Base-by-base conservation (phyloP, 2,888 invertebrate species). In the Metopia argyrocephala region DNA sequence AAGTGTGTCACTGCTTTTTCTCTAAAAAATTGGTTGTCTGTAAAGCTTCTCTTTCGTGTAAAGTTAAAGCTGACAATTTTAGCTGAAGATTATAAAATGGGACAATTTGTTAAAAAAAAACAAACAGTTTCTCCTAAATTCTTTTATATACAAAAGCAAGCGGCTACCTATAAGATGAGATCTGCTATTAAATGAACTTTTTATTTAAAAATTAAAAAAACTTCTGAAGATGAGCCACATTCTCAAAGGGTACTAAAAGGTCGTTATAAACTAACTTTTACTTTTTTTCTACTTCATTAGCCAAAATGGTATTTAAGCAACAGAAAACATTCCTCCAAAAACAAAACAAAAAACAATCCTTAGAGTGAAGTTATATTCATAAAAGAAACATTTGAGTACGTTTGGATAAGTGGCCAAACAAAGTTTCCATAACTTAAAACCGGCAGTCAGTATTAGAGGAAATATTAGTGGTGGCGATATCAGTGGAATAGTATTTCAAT, bases 401-500 rank as follows among this genome's bases (percentile, higher is more conserved):
- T 50, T 61, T 61, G 23, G 50, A 20, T 52, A 62, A 50, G 31
- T 20, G 27, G 45, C 7, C 38, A 46, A 61, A 48, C 31, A 27
- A 71, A 25, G 62, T 62, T 71, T 52, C 27, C 38, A 59, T 59
- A 65, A 50, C 23, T 59, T 20, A 50, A 48, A 18, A 38, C 50
- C 56, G 50, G 27, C 25, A 52, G 61, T 25, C 21, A 38, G 15
- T 12, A 12, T 12, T 3, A 5, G 21, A 38, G 59, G 20, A 64
- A 48, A 48, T 57, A n/a, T 50, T 57, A 68, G 45, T 48, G 25
- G 12, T 25, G 38, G 48, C 15, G 15, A 18, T 38, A 38, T 48
- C 48, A n/a, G 62, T 64, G 48, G 69, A 69, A 15, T 64, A 46
- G 69, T 76, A 48, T 69, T 76, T 69, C 62, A 76, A 56, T 54